Base-by-base conservation (phyloP, 2,888 invertebrate genomes). In the Melangyna quadrimaculata region DNA sequence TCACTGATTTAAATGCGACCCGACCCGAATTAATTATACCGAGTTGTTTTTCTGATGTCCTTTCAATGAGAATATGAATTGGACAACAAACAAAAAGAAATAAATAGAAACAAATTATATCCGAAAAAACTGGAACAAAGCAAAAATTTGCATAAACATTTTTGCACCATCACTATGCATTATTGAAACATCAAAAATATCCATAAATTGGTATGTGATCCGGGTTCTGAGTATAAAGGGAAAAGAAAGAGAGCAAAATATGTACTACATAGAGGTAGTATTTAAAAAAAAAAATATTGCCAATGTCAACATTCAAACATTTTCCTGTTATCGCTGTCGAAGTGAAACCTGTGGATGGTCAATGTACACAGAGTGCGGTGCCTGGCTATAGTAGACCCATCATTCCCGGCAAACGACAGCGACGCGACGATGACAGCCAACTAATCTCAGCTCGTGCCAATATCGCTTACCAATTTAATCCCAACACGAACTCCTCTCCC, bases 391-490 rank as follows among this genome's bases (percentile, higher is more conserved):
- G 29, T 35, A 29, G 24, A 75, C 55, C 51, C 65, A 74, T 70
- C 65, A 61, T 59, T 74, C 29, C 67, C 3, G 32, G 9, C 65
- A 9, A 53, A 63, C 63, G 53, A 73, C 53, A 40, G 51, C 67
- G 27, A 70, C 40, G 70, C 74, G 61, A 72, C 55, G 75, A 79
- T 80, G 80, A 57, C 70, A 78, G 72, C 81, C 72, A 78, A 81
- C 78, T 87, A 87, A 82, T 82, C 87, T 82, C 87, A 78, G 78
- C 81, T 82, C 82, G 82, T 82, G 82, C 83, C 83, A 83, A 87
- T 87, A 83, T 87, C 83, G 87, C 78, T 83, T 87, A 79, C 78
- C 75, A 87, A 83, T 83, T 83, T 87, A 87, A 87, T 87, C 87
- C 78, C 57, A 75, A 79, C 87, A 87, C 83, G 83, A 83, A 83